phyloP scores from a whole-genome alignment of 2,797 vertebrate species.

The Clarias laeviceps region DNA sequence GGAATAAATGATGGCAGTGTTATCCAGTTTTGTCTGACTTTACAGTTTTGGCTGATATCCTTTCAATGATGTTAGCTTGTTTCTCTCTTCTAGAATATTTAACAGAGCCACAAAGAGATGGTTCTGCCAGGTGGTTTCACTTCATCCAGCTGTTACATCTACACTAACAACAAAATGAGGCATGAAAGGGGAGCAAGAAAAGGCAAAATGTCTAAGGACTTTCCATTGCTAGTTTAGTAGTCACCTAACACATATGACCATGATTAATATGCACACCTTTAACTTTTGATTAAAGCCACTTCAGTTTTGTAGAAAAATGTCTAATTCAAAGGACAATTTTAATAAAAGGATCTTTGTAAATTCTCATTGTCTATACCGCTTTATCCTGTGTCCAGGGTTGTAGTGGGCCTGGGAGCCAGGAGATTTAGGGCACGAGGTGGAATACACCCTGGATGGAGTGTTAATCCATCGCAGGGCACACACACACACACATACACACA shows the following conservation, averaged over 20 bases:
- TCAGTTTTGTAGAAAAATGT: background rate
- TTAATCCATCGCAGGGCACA: no score
- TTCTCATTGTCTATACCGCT: no score
- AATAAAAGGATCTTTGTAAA: background rate
- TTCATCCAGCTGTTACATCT: background rate
- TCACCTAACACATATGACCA: background rate
- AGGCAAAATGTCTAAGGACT: background rate
- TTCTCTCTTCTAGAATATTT: background rate
- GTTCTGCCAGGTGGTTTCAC: background rate
- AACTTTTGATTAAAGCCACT: background rate
- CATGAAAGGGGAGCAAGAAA: background rate
- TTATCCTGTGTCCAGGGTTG: no score
- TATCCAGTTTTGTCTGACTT: constrained; percentile 15
- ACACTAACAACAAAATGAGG: background rate
- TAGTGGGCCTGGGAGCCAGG: no score
- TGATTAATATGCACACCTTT: background rate
- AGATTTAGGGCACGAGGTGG: no score
- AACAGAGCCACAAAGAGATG: background rate
- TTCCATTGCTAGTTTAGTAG: no score
- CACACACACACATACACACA: no score
- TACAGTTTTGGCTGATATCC: constrained; percentile 7
- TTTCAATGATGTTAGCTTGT: background rate
- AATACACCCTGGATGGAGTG: no score
- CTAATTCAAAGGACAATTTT: background rate
- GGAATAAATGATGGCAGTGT: constrained; percentile 11